Evolutionary conservation across 2,797 vertebrate genomes (phyloP).

Genomic region (Tenualosa thibaudeaui): DNA sequence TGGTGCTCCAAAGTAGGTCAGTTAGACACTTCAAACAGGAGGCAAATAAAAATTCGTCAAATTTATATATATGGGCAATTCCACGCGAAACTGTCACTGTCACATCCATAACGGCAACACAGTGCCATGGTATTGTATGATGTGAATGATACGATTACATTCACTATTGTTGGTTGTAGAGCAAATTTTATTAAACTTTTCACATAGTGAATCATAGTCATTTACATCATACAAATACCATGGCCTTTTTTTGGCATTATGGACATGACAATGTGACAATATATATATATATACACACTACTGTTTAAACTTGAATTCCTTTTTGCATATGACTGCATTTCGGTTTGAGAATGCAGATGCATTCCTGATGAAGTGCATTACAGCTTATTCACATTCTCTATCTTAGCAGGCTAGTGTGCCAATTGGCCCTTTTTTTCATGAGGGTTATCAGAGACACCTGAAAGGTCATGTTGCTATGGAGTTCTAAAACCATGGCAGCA

Average conservation of each 20-base stretch:
- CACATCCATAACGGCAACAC: no score
- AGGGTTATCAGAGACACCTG: conserved; percentile 1
- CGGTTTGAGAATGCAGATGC: no score
- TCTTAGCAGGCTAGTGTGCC: not conserved
- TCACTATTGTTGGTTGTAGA: no score
- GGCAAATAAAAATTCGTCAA: not conserved
- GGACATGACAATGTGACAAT: no score
- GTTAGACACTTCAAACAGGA: not conserved
- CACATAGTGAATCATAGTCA: no score
- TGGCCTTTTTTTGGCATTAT: no score
- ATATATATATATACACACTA: not conserved
- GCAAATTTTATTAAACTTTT: no score
- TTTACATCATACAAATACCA: no score
- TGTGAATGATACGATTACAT: no score
- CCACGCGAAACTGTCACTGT: no score
- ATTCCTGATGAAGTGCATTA: not conserved
- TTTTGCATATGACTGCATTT: no score
- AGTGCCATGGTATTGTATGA: no score
- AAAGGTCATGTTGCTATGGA: conserved; percentile 17
- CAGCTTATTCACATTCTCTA: not conserved
- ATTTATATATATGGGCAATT: not conserved
- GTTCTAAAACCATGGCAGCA: conserved; percentile 1
- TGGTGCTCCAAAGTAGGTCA: not conserved
- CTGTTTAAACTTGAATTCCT: not conserved
- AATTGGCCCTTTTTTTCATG: not conserved